phyloP scores from a whole-genome alignment of 2,797 vertebrate genomes.

The Sardinella longiceps region DNA sequence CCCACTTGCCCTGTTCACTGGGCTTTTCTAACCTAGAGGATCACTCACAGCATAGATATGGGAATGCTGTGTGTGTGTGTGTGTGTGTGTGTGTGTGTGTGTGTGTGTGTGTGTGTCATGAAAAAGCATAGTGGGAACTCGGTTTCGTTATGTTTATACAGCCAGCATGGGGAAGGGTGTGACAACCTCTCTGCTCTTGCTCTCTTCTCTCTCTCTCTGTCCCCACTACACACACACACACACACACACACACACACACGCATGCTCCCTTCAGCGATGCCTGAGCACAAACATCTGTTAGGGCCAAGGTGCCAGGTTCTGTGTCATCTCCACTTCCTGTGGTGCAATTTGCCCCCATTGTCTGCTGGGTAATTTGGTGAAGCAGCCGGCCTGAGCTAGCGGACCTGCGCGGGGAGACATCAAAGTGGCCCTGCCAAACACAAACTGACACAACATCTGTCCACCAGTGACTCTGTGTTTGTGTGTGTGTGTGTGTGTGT shows the following conservation, averaged over 20 bases:
- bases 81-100: neutral
- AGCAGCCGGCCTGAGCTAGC: slow-evolving; percentile 38
- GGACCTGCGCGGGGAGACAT: slow-evolving; percentile 49
- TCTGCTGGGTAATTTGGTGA: slow-evolving; percentile 52
- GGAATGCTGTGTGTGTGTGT: neutral
- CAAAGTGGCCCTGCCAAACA: slow-evolving; percentile 55
- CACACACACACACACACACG: slow-evolving; percentile 26
- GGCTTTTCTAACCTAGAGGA: slow-evolving; percentile 6
- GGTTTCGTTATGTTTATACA: slow-evolving; percentile 3
- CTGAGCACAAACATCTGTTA: slow-evolving; percentile 37
- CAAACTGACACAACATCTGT: slow-evolving; percentile 61
- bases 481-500: neutral
- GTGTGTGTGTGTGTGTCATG: neutral
- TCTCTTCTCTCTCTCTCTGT: neutral
- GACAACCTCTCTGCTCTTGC: neutral
- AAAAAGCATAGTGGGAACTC: neutral
- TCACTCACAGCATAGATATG: neutral
- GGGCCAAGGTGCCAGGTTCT: slow-evolving; percentile 48
- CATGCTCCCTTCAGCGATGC: slow-evolving; percentile 24
- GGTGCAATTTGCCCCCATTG: slow-evolving; percentile 46
- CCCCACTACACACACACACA: neutral
- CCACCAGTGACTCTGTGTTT: slow-evolving; percentile 35
- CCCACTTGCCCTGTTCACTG: slow-evolving; percentile 28
- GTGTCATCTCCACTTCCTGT: slow-evolving; percentile 49
- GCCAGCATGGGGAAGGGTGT: slow-evolving; percentile 12